Evolutionary conservation across 2,113 vertebrate species (phyloP).

Genomic region (Myrmecobius fasciatus): DNA sequence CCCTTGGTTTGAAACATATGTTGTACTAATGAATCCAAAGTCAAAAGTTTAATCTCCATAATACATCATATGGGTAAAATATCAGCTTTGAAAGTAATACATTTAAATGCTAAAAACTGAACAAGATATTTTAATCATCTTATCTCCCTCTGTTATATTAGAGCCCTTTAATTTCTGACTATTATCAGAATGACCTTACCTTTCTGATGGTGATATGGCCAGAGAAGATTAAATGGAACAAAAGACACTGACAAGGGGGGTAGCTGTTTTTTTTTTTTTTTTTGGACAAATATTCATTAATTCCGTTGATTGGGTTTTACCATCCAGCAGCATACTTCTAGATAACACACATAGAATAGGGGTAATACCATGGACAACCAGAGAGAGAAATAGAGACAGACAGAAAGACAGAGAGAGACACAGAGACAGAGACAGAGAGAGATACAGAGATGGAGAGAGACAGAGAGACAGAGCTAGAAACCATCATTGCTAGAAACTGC

Average conservation of each 20-base stretch:
- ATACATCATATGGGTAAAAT: background rate
- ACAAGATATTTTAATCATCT: background rate
- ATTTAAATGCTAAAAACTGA: background rate
- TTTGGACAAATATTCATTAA: background rate
- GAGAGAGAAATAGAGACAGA: no score
- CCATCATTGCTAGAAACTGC: no score
- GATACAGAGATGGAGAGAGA: background rate
- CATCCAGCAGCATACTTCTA: background rate
- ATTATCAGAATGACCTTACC: background rate
- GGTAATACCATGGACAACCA: background rate
- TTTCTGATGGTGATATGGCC: background rate
- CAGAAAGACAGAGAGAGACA: no score
- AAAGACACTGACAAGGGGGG: background rate
- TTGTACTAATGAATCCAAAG: background rate
- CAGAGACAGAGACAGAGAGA: background rate
- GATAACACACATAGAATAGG: background rate
- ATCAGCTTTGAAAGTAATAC: background rate
- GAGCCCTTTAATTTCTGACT: background rate
- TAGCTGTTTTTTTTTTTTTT: background rate
- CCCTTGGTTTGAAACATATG: background rate
- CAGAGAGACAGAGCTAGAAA: background rate
- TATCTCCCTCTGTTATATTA: background rate
- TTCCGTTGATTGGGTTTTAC: background rate
- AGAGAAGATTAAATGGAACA: background rate
- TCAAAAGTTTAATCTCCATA: background rate